Conservation (phyloP, 2,888 invertebrate species). For the Proisotoma minuta region DNA sequence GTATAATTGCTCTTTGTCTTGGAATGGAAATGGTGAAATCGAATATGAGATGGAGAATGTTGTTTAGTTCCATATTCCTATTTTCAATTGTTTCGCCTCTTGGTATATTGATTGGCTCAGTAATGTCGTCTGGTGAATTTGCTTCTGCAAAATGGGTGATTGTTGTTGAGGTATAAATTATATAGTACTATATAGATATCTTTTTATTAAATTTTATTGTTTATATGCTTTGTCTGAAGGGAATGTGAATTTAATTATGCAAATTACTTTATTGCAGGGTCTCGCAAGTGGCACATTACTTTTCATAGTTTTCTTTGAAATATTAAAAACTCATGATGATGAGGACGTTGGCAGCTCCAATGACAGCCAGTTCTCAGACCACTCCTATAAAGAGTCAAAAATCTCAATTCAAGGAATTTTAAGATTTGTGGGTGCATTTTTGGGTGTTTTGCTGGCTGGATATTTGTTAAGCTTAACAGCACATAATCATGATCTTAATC, state of each 20-base stretch:
- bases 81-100: constrained; percentile 53
- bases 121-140: not conserved
- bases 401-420: not conserved
- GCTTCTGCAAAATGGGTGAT: not conserved
- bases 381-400: not conserved
- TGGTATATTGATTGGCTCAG: constrained; percentile 53
- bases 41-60: constrained; percentile 44
- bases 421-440: not conserved
- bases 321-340: not conserved
- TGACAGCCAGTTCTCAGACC: too few species aligned
- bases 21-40: constrained; percentile 49
- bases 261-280: not conserved
- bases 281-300: not conserved
- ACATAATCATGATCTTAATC: not conserved
- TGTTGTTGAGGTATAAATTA: not conserved
- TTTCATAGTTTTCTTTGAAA: constrained; percentile 1
- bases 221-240: not conserved
- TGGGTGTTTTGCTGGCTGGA: not conserved
- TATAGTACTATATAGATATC: not conserved
- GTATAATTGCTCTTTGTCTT: constrained; percentile 50
- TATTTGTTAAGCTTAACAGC: not conserved
- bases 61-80: constrained; percentile 50
- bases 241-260: not conserved
- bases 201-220: not conserved
- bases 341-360: not conserved